Evolutionary conservation across 2,113 vertebrate species (phyloP).

Genomic region (Xiphias gladius): DNA sequence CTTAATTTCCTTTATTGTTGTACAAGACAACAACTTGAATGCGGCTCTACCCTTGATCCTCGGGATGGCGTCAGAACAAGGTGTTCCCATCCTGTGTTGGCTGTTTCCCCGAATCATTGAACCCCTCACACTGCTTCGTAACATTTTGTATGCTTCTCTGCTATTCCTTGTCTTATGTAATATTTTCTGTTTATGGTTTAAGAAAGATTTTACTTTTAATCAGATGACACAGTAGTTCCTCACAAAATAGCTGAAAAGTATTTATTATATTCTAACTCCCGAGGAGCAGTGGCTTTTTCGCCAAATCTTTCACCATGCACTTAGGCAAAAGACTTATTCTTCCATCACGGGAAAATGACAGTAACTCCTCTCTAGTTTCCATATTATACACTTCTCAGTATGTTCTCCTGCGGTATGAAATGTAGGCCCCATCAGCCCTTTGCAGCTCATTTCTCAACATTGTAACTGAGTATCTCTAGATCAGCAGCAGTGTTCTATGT

Average conservation of each 20-base stretch:
- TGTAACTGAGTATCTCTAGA: neutral
- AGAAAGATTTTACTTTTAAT: too few species aligned
- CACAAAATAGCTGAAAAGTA: too few species aligned
- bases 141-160: neutral
- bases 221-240: too few species aligned
- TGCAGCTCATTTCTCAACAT: neutral
- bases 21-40: neutral
- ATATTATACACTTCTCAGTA: neutral
- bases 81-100: neutral
- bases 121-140: neutral
- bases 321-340: neutral
- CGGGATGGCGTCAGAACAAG: constrained; percentile 18
- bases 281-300: neutral
- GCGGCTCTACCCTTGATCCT: neutral
- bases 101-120: neutral
- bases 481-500: neutral
- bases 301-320: neutral
- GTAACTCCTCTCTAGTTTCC: neutral
- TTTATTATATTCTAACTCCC: too few species aligned
- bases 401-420: neutral
- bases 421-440: neutral
- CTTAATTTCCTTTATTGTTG: neutral
- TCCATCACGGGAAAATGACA: neutral
- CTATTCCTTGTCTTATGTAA: neutral
- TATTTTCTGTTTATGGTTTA: neutral